Percentiles rank a stretch among this genome's conserved stretches.
These are phyloP conservation scores for Microplitis deprimator DNA, from an alignment of 2,888 invertebrate genomes.

Conservation along the genomic window DNA sequence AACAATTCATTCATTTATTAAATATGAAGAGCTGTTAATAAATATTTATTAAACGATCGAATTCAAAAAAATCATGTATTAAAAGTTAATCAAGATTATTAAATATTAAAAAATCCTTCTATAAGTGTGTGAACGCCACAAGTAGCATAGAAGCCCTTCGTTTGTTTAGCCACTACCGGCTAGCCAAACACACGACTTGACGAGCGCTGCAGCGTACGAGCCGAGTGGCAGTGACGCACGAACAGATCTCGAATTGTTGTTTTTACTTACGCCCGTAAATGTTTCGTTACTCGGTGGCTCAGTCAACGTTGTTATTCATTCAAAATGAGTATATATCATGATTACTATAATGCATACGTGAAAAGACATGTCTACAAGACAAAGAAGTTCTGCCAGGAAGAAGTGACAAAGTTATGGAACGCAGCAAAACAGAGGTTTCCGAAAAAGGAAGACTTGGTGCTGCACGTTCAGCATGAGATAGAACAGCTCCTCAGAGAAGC, in stretches of 20 bases:
- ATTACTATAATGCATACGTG: constrained; percentile 43
- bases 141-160: too few relatives aligned
- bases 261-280: neutral
- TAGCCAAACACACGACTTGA: too few relatives aligned
- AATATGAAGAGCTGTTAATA: too few relatives aligned
- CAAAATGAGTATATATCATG: constrained; percentile 41
- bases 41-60: too few relatives aligned
- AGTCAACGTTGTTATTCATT: constrained; percentile 17
- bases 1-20: too few relatives aligned
- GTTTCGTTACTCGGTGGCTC: constrained; percentile 12
- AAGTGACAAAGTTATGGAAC: constrained; percentile 36
- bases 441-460: constrained; percentile 51
- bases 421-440: constrained; percentile 50
- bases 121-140: neutral
- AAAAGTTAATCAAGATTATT: too few relatives aligned
- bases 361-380: constrained; percentile 48
- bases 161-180: too few relatives aligned
- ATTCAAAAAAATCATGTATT: too few relatives aligned
- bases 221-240: too few relatives aligned
- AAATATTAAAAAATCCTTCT: too few relatives aligned
- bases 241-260: neutral
- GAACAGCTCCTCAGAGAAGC: constrained; percentile 50
- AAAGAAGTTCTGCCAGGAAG: constrained; percentile 49
- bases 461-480: constrained; percentile 51
- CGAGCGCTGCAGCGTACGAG: too few relatives aligned